Evolutionary conservation across 2,797 vertebrate genomes (phyloP), one percentile per base, ranked within the genome.

Genomic region (Melopsittacus undulatus): DNA sequence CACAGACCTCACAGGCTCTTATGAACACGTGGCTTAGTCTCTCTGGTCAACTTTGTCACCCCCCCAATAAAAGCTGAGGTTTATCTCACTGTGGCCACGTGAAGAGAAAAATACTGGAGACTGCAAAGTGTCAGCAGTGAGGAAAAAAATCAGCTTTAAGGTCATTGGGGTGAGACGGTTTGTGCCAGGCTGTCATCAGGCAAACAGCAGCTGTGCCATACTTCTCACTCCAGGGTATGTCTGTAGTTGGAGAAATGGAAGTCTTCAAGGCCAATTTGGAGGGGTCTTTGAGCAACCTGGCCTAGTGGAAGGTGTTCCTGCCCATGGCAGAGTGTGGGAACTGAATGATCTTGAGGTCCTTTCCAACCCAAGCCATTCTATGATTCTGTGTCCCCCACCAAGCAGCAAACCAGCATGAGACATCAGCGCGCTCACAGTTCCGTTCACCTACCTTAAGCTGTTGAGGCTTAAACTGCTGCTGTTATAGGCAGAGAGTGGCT

Each of bases 401-500:
- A 75, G 38, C 89, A 51, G 16, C 8, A 3, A 15, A 34, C 1
- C 7, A 4, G 42, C 59, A 9, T 0, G 2, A 9, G 21, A 22
- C 34, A 34, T 4, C 29, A 5, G 46, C 14, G 2, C 29, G 2
- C 38, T 3, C 4, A 1, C 2, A 1, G 4, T 17, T 8, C 34
- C 1, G 16, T 17, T 7, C 0, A 13, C 87, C 95, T 97, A 99
- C 99, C 99, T 99, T 97, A 99, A 97, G 80, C 99, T 98, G 98
- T 99, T 99, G 97, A 99, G 98, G 97, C 98, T 99, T 81, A 99
- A 97, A 96, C 98, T 98, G 97, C 98, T 98, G 98, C 98, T 98
- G 97, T 98, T 99, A 97, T 99, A 99, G 62, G 98, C 98, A 2
- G 99, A 99, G 79, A 99, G 94, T 0, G 98, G 98, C 70, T 99